These are phyloP conservation scores for Tetramorium bicarinatum DNA, from an alignment of 2,888 invertebrate species.

Conservation along the genomic window DNA sequence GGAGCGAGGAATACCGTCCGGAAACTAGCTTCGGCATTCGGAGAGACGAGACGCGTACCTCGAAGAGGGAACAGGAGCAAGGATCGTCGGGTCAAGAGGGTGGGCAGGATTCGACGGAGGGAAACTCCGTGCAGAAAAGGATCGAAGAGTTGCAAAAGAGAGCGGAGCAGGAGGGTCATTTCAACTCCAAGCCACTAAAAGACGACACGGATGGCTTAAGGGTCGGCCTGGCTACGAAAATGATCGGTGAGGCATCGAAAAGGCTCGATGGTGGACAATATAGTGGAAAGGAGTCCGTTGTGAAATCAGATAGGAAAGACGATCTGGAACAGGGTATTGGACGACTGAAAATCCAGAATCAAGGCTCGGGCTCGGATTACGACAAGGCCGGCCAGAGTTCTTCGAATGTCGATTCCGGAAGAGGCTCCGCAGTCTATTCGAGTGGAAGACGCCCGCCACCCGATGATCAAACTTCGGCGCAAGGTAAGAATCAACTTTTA, in stretches of 20 bases:
- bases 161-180: constrained; percentile 76
- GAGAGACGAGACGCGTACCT: constrained; percentile 79
- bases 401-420: constrained; percentile 92
- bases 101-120: constrained; percentile 59
- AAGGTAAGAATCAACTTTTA: constrained; percentile 76
- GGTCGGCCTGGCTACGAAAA: constrained; percentile 54
- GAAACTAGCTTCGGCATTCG: constrained; percentile 84
- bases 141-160: constrained; percentile 82
- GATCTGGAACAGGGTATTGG: constrained; percentile 82
- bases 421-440: constrained; percentile 93
- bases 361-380: constrained; percentile 88
- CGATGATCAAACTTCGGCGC: constrained; percentile 83
- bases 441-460: constrained; percentile 90
- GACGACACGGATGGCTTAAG: constrained; percentile 75
- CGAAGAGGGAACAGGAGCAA: constrained; percentile 77
- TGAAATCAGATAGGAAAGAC: constrained; percentile 80
- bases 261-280: constrained; percentile 73
- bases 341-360: constrained; percentile 83
- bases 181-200: constrained; percentile 72
- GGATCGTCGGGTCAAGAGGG: constrained; percentile 61
- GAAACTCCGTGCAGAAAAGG: constrained; percentile 77
- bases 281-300: constrained; percentile 64
- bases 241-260: constrained; percentile 71
- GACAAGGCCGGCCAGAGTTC: constrained; percentile 92
- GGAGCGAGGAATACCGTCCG: constrained; percentile 81